Evolutionary conservation across 2,113 vertebrate genomes (phyloP).

Genomic region (Apus apus): DNA sequence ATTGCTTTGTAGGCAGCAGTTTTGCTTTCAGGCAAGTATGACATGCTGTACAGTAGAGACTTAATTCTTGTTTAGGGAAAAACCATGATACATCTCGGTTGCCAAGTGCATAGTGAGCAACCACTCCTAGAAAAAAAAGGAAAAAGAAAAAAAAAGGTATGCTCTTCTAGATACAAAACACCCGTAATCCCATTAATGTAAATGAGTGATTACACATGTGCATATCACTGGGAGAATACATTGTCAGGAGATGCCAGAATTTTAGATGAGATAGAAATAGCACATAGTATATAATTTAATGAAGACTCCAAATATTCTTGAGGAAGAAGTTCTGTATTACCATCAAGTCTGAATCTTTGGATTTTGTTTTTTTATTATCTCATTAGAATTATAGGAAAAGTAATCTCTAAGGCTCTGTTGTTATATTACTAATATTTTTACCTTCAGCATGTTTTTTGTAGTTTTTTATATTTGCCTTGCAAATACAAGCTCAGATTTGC

Average conservation of each 20-base stretch:
- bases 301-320: conserved; percentile 25
- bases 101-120: conserved; percentile 16
- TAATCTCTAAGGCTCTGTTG: conserved; percentile 13
- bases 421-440: conserved; percentile 25
- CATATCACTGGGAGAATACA: conserved; percentile 5
- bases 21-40: conserved; percentile 65
- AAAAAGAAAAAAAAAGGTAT: neutral
- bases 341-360: neutral
- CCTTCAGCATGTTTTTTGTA: neutral
- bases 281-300: neutral
- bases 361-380: conserved; percentile 55
- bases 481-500: conserved; percentile 47
- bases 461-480: conserved; percentile 57
- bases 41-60: conserved; percentile 43
- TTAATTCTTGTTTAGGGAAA: conserved; percentile 54
- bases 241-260: conserved; percentile 51
- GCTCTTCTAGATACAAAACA: conserved; percentile 47
- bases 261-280: conserved; percentile 46
- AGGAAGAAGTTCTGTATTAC: conserved; percentile 17
- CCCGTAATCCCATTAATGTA: conserved; percentile 60
- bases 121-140: neutral
- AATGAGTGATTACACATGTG: conserved; percentile 51
- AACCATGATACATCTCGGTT: conserved; percentile 13
- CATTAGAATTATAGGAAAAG: conserved; percentile 29
- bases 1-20: conserved; percentile 56